Evolutionary conservation across 1,140 invertebrate genomes (phyloP).

Genomic region (Drosophila punjabiensis): DNA sequence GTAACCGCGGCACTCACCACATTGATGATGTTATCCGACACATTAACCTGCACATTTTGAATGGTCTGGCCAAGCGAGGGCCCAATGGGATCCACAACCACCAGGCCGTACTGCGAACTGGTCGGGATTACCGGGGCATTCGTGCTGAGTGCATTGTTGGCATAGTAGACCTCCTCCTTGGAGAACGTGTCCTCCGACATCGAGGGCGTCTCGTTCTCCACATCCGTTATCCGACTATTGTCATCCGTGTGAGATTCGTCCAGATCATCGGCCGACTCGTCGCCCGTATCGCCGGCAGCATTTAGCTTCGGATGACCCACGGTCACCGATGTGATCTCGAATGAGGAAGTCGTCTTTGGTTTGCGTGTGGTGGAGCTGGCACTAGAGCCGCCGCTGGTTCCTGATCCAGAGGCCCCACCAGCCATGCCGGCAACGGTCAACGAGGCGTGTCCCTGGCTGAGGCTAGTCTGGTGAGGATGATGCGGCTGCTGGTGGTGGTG

Average conservation of each 20-base stretch:
- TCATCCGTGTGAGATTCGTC: conserved; percentile 97
- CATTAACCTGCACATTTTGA: conserved; percentile 88
- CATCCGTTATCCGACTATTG: conserved; percentile 92
- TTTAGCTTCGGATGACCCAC: conserved; percentile 87
- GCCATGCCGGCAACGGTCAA: conserved; percentile 33
- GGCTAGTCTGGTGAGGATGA: conserved; percentile 69
- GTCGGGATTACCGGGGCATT: conserved; percentile 93
- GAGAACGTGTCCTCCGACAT: conserved; percentile 94
- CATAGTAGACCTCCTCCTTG: conserved; percentile 92
- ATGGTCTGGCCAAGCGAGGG: conserved; percentile 71
- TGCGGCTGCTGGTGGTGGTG: conserved; percentile 50
- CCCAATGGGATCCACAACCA: conserved; percentile 89
- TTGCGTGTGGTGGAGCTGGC: conserved; percentile 63
- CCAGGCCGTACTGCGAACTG: conserved; percentile 93
- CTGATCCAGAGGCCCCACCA: conserved; percentile 12
- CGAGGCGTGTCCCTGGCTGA: conserved; percentile 66
- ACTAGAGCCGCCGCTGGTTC: conserved; percentile 8
- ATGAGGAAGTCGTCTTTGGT: conserved; percentile 90
- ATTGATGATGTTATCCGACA: conserved; percentile 88
- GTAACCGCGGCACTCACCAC: conserved; percentile 87
- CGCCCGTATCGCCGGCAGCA: conserved; percentile 93
- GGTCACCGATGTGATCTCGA: conserved; percentile 96
- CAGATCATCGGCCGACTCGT: conserved; percentile 96
- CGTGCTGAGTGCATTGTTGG: conserved; percentile 90
- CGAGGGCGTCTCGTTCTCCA: conserved; percentile 93